These are phyloP conservation scores for Phainopepla nitens DNA, from an alignment of 2,113 vertebrate genomes.

Conservation along the genomic window DNA sequence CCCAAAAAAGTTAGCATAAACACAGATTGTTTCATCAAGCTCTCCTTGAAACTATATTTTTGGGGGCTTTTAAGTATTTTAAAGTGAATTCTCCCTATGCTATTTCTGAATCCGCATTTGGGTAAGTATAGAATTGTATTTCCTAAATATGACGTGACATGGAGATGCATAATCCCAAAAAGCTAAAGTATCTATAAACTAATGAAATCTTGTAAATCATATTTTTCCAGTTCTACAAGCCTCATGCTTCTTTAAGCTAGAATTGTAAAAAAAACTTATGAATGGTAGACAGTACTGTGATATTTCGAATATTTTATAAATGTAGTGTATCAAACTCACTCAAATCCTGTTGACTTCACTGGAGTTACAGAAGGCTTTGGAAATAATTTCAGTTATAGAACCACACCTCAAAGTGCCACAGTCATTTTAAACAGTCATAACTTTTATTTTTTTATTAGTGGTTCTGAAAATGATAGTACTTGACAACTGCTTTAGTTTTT, in stretches of 20 bases:
- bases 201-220: neutral
- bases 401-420: neutral
- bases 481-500: neutral
- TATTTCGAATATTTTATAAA: neutral
- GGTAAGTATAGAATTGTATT: neutral
- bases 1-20: neutral
- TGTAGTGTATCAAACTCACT: neutral
- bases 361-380: neutral
- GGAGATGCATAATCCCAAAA: neutral
- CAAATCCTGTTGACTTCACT: neutral
- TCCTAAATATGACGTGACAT: neutral
- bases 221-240: neutral
- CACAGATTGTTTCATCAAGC: neutral
- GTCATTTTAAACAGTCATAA: neutral
- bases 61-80: neutral
- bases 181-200: neutral
- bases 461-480: neutral
- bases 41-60: neutral
- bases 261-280: neutral
- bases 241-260: neutral
- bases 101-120: neutral
- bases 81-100: neutral
- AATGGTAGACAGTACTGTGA: neutral
- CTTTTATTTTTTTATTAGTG: neutral
- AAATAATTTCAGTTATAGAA: neutral